A percentile compares a stretch with the other conserved stretches of the same genome.
Conservation (phyloP, 2,888 invertebrate species). For the Microplitis deprimator region DNA sequence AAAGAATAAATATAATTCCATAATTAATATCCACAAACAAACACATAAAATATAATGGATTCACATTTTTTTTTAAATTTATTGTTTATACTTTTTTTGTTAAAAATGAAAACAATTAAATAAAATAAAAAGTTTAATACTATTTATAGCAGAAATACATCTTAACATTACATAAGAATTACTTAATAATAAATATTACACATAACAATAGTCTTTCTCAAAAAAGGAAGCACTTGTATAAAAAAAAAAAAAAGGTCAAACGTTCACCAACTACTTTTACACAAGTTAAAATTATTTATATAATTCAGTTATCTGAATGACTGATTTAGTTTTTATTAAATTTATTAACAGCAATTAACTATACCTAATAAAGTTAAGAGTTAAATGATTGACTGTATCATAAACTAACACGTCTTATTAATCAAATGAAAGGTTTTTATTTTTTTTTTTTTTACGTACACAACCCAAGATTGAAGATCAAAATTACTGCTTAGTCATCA, state of each 20-base stretch:
- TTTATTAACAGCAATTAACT: neutral
- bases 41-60: neutral
- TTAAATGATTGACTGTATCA: conserved; percentile 18
- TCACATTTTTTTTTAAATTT: too few species aligned
- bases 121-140: too few species aligned
- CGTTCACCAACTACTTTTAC: conserved; percentile 15
- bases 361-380: neutral
- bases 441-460: neutral
- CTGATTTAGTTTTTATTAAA: neutral
- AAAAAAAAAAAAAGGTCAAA: neutral
- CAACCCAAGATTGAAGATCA: neutral
- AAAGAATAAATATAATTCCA: neutral
- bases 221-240: conserved; percentile 4
- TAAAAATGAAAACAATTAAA: too few species aligned
- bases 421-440: neutral
- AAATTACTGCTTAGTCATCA: conserved; percentile 31
- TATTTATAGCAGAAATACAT: too few species aligned
- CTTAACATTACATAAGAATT: neutral
- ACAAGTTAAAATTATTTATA: conserved; percentile 7
- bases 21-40: neutral
- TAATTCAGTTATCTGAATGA: neutral
- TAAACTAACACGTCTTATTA: conserved; percentile 6
- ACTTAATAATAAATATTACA: neutral
- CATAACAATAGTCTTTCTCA: neutral
- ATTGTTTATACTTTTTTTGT: too few species aligned